A percentile compares a stretch with the other conserved stretches of the same genome.
Evolutionary conservation across 1,140 invertebrate genomes (phyloP).

Genomic region (Philotrypesis tridentata): DNA sequence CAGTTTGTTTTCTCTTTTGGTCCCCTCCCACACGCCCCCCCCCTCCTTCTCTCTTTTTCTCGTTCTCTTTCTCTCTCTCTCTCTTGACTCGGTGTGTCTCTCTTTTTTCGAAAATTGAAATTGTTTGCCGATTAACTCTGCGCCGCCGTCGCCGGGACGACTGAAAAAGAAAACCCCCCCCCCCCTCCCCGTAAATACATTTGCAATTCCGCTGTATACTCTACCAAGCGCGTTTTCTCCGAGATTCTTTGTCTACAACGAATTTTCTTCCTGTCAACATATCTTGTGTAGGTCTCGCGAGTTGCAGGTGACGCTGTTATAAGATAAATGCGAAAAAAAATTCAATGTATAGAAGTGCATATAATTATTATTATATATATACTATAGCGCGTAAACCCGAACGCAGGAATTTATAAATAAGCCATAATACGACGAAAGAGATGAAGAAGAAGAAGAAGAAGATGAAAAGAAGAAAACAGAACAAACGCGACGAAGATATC

Average conservation of each 20-base stretch:
- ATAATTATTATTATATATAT: neutral
- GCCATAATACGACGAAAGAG: too few relatives aligned
- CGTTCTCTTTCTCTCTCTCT: too few relatives aligned
- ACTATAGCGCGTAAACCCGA: constrained; percentile 25
- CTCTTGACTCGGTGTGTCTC: too few relatives aligned
- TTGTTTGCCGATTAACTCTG: too few relatives aligned
- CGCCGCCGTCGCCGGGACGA: too few relatives aligned
- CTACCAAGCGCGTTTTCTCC: too few relatives aligned
- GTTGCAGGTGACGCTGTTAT: constrained; percentile 36
- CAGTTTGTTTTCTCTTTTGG: too few relatives aligned
- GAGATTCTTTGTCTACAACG: constrained; percentile 13
- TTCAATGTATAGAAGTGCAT: constrained; percentile 43
- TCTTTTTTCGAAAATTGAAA: too few relatives aligned
- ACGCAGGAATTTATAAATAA: constrained; percentile 48
- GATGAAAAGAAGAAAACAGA: neutral
- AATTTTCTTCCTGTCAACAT: constrained; percentile 43
- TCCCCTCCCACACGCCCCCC: too few relatives aligned
- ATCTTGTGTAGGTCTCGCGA: constrained; percentile 33
- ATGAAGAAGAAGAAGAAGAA: constrained; percentile 11
- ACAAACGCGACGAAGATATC: constrained; percentile 7
- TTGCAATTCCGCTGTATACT: neutral
- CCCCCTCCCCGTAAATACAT: too few relatives aligned
- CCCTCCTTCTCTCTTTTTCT: too few relatives aligned
- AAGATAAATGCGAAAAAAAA: neutral
- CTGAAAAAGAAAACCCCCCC: too few relatives aligned